Conservation (phyloP, 2,888 invertebrate genomes). For the Monochamus alternatus region DNA sequence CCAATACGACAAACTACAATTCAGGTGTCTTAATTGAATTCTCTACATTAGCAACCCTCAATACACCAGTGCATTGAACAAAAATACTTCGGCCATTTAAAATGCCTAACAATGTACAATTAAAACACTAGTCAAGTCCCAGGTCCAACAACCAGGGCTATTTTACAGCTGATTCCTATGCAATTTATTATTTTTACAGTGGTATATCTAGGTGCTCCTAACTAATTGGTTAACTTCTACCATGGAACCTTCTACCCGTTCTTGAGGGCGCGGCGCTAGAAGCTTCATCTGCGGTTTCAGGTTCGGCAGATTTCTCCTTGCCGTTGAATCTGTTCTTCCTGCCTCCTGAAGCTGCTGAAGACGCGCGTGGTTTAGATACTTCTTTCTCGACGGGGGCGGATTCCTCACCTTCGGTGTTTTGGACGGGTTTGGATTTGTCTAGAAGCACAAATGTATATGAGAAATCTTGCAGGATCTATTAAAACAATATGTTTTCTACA, state of each 20-base stretch:
- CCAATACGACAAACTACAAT: too few species aligned
- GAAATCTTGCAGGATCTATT: not conserved
- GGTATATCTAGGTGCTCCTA: constrained; percentile 26
- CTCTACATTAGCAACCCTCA: not conserved
- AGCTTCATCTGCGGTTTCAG: constrained; percentile 52
- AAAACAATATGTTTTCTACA: not conserved
- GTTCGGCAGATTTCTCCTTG: constrained; percentile 50
- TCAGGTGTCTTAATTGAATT: too few species aligned
- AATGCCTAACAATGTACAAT: not conserved
- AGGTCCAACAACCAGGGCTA: constrained; percentile 7
- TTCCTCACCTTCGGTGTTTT: constrained; percentile 51
- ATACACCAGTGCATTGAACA: not conserved
- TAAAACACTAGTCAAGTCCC: not conserved
- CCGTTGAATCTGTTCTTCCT: constrained; percentile 51
- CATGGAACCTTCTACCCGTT: constrained; percentile 65
- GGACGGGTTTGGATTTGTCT: constrained; percentile 60
- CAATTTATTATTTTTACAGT: constrained; percentile 33
- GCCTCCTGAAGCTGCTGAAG: constrained; percentile 48
- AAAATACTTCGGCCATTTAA: not conserved
- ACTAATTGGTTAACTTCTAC: constrained; percentile 61
- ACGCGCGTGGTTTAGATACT: constrained; percentile 40
- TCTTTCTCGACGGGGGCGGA: constrained; percentile 48
- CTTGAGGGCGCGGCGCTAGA: constrained; percentile 61
- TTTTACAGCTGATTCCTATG: constrained; percentile 17
- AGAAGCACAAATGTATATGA: constrained; percentile 35